Conservation (phyloP, 2,113 vertebrate genomes). For the Tylochromis polylepis region DNA sequence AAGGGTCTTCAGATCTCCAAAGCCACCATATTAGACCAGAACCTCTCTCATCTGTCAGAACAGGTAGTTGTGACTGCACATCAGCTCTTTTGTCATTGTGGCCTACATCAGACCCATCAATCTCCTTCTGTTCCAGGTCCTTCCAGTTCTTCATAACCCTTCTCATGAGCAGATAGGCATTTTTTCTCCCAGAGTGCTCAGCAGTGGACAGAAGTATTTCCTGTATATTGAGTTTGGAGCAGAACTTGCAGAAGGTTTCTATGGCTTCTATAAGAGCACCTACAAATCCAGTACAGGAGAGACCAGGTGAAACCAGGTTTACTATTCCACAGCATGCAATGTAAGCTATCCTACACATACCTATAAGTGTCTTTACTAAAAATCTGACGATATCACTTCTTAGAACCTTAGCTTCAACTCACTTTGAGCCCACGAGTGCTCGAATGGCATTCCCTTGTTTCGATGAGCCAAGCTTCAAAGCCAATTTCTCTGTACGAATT, state of each 20-base stretch:
- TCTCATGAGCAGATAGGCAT: conserved; percentile 75
- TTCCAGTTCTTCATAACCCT: conserved; percentile 74
- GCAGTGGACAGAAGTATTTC: conserved; percentile 70
- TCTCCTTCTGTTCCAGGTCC: conserved; percentile 31
- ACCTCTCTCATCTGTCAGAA: conserved; percentile 51
- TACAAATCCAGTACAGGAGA: conserved; percentile 68
- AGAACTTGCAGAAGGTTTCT: conserved; percentile 66
- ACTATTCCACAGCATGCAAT: not conserved
- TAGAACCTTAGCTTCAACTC: conserved; percentile 73
- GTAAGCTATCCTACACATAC: not conserved
- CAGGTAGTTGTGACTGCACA: conserved; percentile 28
- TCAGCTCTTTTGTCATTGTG: not conserved
- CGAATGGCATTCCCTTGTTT: conserved; percentile 78
- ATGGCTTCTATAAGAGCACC: conserved; percentile 75
- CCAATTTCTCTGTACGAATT: conserved; percentile 71
- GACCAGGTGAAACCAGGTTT: conserved; percentile 52
- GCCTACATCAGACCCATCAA: not conserved
- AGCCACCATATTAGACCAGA: conserved; percentile 67
- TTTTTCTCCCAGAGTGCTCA: conserved; percentile 73
- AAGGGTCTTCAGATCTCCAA: conserved; percentile 70
- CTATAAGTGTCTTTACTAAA: not conserved
- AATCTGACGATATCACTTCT: not conserved
- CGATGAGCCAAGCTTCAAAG: conserved; percentile 77
- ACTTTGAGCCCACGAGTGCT: conserved; percentile 78
- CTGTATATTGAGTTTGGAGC: conserved; percentile 73